phyloP scores from a whole-genome alignment of 2,797 vertebrate genomes.

The Sitta carolinensis region DNA sequence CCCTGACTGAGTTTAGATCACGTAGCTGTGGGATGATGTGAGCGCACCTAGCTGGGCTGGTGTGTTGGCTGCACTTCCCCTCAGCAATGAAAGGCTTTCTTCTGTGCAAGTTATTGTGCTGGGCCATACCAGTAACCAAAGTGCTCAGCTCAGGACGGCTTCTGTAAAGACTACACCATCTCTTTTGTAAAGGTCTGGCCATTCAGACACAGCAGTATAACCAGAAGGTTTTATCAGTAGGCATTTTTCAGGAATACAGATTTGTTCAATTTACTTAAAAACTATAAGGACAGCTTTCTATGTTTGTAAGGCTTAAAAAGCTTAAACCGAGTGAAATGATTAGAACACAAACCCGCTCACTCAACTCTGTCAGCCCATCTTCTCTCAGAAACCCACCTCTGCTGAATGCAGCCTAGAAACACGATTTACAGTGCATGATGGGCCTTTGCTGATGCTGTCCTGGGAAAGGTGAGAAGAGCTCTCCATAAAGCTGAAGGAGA shows the following conservation, averaged over 20 bases:
- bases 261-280: background rate
- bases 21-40: background rate
- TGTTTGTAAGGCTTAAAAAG: background rate
- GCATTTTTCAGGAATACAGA: background rate
- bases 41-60: background rate
- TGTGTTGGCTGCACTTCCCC: background rate
- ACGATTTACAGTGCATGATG: accelerated
- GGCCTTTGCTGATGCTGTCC: background rate
- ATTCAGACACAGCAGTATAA: background rate
- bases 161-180: background rate
- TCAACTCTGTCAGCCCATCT: background rate
- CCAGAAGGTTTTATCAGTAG: background rate
- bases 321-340: background rate
- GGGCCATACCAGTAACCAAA: background rate
- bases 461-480: background rate
- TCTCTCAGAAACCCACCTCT: background rate
- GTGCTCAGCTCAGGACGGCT: background rate
- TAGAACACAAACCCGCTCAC: background rate
- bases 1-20: background rate
- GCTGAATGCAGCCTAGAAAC: background rate
- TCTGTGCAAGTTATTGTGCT: background rate
- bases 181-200: background rate
- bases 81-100: background rate
- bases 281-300: background rate
- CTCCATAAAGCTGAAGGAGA: background rate